A percentile compares a stretch with the other conserved stretches of the same genome.
These are phyloP conservation scores for Silurus meridionalis DNA, from an alignment of 2,113 vertebrate species.

Conservation along the genomic window DNA sequence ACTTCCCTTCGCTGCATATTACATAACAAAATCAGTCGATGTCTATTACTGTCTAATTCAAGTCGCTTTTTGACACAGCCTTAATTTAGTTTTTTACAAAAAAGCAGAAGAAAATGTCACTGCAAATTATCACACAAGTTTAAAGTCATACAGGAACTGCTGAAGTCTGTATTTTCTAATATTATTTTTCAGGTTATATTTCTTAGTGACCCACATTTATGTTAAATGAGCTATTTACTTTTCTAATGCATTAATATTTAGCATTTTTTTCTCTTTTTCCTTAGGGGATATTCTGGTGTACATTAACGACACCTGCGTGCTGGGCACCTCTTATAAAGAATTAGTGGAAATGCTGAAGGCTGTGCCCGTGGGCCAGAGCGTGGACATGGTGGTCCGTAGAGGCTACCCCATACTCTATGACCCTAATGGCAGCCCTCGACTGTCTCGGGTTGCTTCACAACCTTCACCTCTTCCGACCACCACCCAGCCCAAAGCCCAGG, in stretches of 20 bases:
- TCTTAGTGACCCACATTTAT: not conserved
- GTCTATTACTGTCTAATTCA: not conserved
- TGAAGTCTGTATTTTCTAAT: not conserved
- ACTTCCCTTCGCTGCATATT: too few species aligned
- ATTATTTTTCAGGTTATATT: not conserved
- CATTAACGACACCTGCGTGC: constrained; percentile 72
- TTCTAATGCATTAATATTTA: not conserved
- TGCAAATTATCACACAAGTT: not conserved
- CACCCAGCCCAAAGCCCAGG: constrained; percentile 62
- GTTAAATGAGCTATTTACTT: not conserved
- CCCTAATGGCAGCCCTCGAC: constrained; percentile 71
- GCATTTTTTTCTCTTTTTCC: constrained; percentile 15
- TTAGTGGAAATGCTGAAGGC: constrained; percentile 75
- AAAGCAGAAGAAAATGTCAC: not conserved
- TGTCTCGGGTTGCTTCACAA: constrained; percentile 33
- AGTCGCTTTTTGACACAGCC: not conserved
- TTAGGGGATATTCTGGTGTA: constrained; percentile 76
- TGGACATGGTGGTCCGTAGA: constrained; percentile 73
- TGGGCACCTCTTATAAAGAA: constrained; percentile 74
- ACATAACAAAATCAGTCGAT: not conserved
- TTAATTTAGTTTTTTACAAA: not conserved
- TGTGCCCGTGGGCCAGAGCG: constrained; percentile 71
- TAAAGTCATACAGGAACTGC: not conserved
- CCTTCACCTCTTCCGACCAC: constrained; percentile 42
- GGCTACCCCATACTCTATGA: constrained; percentile 79